Conservation (phyloP, 2,797 vertebrate species). For the Staurois parvus region DNA sequence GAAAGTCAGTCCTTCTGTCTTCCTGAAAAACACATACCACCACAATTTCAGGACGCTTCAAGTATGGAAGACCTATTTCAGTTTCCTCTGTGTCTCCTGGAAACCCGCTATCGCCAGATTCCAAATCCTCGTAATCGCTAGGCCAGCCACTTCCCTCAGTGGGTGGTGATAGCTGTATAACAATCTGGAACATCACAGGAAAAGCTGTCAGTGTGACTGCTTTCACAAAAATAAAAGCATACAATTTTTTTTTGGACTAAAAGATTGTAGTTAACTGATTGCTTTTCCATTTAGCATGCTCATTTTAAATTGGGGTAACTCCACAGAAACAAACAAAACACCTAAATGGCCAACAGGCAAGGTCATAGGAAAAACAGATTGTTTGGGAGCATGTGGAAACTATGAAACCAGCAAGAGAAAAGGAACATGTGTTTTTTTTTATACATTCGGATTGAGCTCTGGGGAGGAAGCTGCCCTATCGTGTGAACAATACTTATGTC, state of each 20-base stretch:
- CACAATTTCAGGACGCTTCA: conserved; percentile 73
- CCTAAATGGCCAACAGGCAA: conserved; percentile 9
- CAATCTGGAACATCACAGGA: conserved; percentile 79
- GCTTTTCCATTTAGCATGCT: conserved; percentile 22
- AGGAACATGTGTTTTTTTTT: conserved; percentile 47
- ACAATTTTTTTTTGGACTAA: conserved; percentile 25
- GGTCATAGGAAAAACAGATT: conserved; percentile 6
- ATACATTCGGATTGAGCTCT: conserved; percentile 17
- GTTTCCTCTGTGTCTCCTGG: conserved; percentile 75
- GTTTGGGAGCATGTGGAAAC: conserved; percentile 19
- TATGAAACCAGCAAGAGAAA: conserved; percentile 24
- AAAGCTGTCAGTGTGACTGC: conserved; percentile 57
- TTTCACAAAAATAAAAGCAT: conserved; percentile 40
- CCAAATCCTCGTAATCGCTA: conserved; percentile 83
- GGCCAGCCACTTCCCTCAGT: conserved; percentile 85
- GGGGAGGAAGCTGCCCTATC: conserved; percentile 32
- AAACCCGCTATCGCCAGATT: conserved; percentile 82
- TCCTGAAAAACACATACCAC: conserved; percentile 72
- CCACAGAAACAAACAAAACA: background rate
- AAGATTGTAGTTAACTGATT: background rate
- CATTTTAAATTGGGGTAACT: conserved; percentile 7
- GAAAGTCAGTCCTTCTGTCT: conserved; percentile 5
- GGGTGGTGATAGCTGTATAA: conserved; percentile 82
- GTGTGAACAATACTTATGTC: conserved; percentile 19
- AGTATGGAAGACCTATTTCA: conserved; percentile 66